A percentile compares a stretch with the other conserved stretches of the same genome.
phyloP scores from a whole-genome alignment of 1,140 invertebrate species.

The Euwallacea fornicatus region DNA sequence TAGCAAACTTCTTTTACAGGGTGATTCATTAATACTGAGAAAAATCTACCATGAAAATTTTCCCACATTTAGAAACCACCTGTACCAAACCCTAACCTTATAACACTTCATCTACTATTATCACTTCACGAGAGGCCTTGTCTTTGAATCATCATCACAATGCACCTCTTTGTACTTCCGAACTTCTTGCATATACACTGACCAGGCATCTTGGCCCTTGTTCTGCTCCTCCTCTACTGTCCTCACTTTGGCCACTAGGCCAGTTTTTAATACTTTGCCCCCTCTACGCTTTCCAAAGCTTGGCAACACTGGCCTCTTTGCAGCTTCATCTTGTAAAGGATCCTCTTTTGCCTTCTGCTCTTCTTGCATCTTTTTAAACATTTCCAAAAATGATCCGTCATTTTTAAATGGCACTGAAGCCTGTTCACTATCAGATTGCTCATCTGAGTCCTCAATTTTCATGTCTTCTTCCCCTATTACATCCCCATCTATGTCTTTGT shows the following conservation, averaged over 20 bases:
- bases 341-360: slow-evolving; percentile 42
- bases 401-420: slow-evolving; percentile 74
- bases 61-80: background rate
- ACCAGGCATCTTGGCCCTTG: slow-evolving; percentile 85
- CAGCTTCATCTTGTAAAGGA: slow-evolving; percentile 29
- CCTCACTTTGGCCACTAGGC: slow-evolving; percentile 83
- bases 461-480: slow-evolving; percentile 38
- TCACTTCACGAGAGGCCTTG: slow-evolving; percentile 85
- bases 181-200: slow-evolving; percentile 89
- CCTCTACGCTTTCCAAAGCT: slow-evolving; percentile 82
- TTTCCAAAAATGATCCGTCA: slow-evolving; percentile 85
- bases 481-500: slow-evolving; percentile 27
- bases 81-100: background rate
- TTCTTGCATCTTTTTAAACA: slow-evolving; percentile 88
- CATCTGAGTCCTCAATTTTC: slow-evolving; percentile 46
- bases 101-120: background rate
- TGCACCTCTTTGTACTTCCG: slow-evolving; percentile 88
- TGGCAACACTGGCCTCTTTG: slow-evolving; percentile 58
- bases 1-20: background rate
- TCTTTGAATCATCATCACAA: slow-evolving; percentile 90
- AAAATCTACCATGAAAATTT: background rate
- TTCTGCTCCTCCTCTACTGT: slow-evolving; percentile 63
- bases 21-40: background rate
- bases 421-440: slow-evolving; percentile 43
- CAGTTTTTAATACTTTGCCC: slow-evolving; percentile 83